Percentiles rank a stretch among this genome's conserved stretches.
Conservation (phyloP, 2,888 invertebrate genomes). For the Tromatobia lineatoria region DNA sequence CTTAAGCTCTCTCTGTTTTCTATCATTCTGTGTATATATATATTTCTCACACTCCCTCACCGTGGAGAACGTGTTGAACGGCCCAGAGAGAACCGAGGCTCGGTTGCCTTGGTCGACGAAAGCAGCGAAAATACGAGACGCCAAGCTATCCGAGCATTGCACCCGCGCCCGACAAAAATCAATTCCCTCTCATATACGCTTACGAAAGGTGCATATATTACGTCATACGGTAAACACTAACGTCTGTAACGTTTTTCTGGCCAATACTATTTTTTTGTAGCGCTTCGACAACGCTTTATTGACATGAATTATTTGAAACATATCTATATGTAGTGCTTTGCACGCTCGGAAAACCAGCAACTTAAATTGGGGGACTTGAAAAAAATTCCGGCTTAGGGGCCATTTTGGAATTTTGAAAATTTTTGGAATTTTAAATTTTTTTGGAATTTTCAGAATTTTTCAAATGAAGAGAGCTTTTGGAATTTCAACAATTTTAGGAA, state of each 20-base stretch:
- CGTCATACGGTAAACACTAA: not conserved
- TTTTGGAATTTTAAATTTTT: too few relatives aligned
- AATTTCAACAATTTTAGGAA: too few relatives aligned
- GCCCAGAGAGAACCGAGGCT: not conserved
- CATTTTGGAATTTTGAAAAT: too few relatives aligned
- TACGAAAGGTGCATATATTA: not conserved
- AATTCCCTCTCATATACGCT: slow-evolving; percentile 3
- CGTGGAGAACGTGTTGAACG: not conserved
- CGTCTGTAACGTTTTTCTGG: not conserved
- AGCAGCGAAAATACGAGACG: slow-evolving; percentile 15
- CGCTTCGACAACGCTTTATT: not conserved
- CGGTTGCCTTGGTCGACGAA: not conserved
- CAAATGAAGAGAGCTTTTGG: too few relatives aligned
- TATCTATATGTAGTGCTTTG: too few relatives aligned
- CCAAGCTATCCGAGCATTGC: slow-evolving; percentile 10
- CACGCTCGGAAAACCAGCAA: too few relatives aligned
- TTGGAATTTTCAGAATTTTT: too few relatives aligned
- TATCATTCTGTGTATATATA: slow-evolving; percentile 9
- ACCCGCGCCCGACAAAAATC: slow-evolving; percentile 18
- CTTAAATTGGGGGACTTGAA: too few relatives aligned
- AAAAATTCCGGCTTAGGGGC: too few relatives aligned
- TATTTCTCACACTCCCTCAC: slow-evolving; percentile 26
- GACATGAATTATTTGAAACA: not conserved
- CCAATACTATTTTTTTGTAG: not conserved
- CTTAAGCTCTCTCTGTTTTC: slow-evolving; percentile 35